phyloP scores from a whole-genome alignment of 1,140 invertebrate genomes.

The Rhyacophila brunnea region DNA sequence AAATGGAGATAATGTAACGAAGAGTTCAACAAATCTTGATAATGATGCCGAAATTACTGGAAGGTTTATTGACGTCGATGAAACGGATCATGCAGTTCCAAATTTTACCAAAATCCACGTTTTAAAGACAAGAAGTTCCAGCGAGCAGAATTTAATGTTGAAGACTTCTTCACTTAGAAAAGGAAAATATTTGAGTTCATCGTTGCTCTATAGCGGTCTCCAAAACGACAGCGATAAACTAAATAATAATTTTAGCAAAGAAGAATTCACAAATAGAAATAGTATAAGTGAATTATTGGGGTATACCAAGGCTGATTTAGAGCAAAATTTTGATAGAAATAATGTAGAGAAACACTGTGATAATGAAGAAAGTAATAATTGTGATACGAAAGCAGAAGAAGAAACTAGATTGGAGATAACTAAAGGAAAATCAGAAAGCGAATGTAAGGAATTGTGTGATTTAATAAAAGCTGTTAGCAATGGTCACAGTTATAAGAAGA shows the following conservation, averaged over 20 bases:
- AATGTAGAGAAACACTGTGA: background rate
- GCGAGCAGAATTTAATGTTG: conserved; percentile 50
- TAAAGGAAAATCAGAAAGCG: background rate
- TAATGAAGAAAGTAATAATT: background rate
- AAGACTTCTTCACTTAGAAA: conserved; percentile 48
- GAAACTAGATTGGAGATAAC: too few species aligned
- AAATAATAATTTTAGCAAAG: conserved; percentile 43
- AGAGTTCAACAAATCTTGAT: conserved; percentile 25
- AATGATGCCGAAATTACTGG: conserved; percentile 52
- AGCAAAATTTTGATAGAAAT: background rate
- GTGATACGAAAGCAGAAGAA: too few species aligned
- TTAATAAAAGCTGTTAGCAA: conserved; percentile 45
- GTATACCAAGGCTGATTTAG: too few species aligned
- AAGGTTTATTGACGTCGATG: conserved; percentile 49
- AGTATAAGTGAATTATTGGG: too few species aligned
- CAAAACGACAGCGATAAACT: conserved; percentile 39
- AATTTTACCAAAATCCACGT: conserved; percentile 52
- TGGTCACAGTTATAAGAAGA: conserved; percentile 46
- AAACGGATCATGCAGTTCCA: conserved; percentile 44
- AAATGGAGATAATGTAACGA: background rate
- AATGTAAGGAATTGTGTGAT: conserved; percentile 17
- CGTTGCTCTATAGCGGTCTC: conserved; percentile 31
- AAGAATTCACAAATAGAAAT: background rate
- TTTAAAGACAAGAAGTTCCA: conserved; percentile 52
- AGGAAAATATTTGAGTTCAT: conserved; percentile 39